Evolutionary conservation across 2,797 vertebrate genomes (phyloP), one percentile per base, ranked within the genome.

Genomic region (Vireo griseus): DNA sequence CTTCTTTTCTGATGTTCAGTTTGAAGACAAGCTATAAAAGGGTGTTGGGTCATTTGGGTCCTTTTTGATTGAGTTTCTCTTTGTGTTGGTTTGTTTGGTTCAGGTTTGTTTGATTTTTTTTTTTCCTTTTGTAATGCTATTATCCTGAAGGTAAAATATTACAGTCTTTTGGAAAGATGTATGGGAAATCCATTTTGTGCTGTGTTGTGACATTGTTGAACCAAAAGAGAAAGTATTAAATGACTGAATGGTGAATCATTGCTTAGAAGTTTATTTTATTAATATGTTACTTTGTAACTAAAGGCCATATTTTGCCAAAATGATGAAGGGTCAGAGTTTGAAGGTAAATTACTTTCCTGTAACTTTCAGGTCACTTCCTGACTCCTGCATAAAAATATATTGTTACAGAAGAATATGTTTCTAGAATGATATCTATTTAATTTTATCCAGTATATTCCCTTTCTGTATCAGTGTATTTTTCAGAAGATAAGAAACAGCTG

Each of bases 101-200:
- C 0, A 0, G 3, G 3, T 28, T 50, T 25, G 17, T 25, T 39
- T 63, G 2, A 10, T 37, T n/a, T 63, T 24, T 35, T 35, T 35
- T 35, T 9, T 33, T 5, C 6, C 6, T 35, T 45, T 73, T 28
- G 17, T 58, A 76, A 77, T 16, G 7, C 9, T 80, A 15, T 39
- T 83, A 45, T 67, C 62, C 39, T 51, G 42, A 84, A 62, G 42
- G 28, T 66, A 84, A 92, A 95, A 91, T 93, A 86, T 58, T 86
- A 58, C 73, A 5, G 10, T 75, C 25, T 95, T 80, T 80, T 81
- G 66, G 28, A 88, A 90, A 85, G 22, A 13, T 63, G 42, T 75
- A 61, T 65, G n/a, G 48, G 90, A 92, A 94, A 94, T 86, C 84
- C 6, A 78, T 88, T 96, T 92, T 73, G 58, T 85, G 61, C 22